phyloP scores from a whole-genome alignment of 37 sponge, comb jelly and placozoan species.

The Amphimedon queenslandica region DNA sequence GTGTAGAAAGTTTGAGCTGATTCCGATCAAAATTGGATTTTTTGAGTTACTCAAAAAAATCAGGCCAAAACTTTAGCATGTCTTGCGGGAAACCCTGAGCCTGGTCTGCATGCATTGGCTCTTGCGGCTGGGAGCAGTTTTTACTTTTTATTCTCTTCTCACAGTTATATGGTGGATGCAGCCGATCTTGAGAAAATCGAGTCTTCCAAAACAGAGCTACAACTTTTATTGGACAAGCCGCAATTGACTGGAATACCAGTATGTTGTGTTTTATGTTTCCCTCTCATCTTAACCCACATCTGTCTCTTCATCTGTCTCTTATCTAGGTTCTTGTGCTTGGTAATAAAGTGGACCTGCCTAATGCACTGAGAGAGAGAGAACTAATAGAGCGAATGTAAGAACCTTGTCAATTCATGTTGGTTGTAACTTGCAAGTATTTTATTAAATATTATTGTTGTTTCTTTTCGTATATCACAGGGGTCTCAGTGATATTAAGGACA shows the following conservation, averaged over 20 bases:
- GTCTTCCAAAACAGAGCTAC: conserved; percentile 87
- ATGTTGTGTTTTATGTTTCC: no score
- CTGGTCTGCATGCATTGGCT: no score
- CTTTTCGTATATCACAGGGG: conserved; percentile 53
- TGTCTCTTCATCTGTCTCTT: no score
- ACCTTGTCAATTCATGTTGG: no score
- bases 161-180: conserved; percentile 95
- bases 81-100: no score
- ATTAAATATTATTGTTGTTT: not conserved
- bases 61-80: no score
- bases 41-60: no score
- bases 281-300: no score
- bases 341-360: conserved; percentile 97
- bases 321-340: conserved; percentile 92
- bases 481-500: conserved; percentile 75
- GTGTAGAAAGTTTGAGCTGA: no score
- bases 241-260: conserved; percentile 96
- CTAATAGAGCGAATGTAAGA: conserved; percentile 95
- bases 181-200: conserved; percentile 98
- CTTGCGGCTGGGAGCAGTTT: no score
- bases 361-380: conserved; percentile 91
- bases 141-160: conserved; percentile 10
- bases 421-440: no score
- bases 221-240: conserved; percentile 88
- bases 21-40: no score